These are phyloP conservation scores for Urocyon cinereoargenteus DNA, from an alignment of 2,797 vertebrate genomes.

Conservation along the genomic window DNA sequence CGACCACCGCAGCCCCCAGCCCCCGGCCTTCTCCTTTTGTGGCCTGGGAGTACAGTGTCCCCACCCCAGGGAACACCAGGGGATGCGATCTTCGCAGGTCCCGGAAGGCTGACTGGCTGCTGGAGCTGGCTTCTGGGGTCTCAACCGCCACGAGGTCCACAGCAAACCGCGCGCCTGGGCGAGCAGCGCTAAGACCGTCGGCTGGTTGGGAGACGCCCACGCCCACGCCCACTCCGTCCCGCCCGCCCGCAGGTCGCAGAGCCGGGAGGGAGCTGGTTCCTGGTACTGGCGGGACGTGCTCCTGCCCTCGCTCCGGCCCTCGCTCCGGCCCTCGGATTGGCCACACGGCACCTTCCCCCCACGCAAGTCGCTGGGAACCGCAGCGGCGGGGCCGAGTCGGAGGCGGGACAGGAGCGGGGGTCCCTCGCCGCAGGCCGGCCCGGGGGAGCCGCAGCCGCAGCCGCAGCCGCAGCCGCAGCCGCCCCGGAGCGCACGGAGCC, in stretches of 20 bases:
- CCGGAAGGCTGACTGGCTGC: neutral
- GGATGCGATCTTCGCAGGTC: neutral
- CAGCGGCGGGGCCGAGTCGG: too few species aligned
- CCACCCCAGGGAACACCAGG: neutral
- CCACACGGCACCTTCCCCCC: neutral
- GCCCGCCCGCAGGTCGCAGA: neutral
- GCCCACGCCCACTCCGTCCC: too few species aligned
- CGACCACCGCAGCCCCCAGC: neutral
- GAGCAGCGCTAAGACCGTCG: neutral
- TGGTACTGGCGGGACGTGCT: neutral
- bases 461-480: neutral
- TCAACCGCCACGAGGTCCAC: neutral
- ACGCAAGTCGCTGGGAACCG: neutral
- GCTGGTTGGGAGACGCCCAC: neutral
- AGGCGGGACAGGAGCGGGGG: too few species aligned
- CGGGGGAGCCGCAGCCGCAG: neutral
- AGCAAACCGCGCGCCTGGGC: too few species aligned
- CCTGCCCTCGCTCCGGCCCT: too few species aligned
- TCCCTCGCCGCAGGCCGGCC: neutral
- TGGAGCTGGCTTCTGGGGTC: neutral
- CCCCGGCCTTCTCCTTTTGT: neutral
- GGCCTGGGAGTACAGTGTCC: fast-evolving
- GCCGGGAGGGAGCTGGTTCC: neutral
- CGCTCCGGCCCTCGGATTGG: neutral
- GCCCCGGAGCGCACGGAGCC: neutral